These are phyloP conservation scores for Pangasius mekongensis DNA, from an alignment of 2,797 vertebrate species.

Conservation along the genomic window DNA sequence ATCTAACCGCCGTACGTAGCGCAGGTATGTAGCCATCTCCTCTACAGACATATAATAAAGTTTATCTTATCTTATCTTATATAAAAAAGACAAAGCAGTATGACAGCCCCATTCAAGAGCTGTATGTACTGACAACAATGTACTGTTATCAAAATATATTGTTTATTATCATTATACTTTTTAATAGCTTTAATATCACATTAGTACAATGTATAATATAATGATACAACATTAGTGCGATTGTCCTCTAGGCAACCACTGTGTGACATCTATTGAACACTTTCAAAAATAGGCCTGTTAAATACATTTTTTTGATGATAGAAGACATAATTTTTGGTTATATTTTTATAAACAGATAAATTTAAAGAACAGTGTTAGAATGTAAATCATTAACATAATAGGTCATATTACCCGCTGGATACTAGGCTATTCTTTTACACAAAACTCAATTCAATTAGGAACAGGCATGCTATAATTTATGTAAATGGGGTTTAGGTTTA, in stretches of 20 bases:
- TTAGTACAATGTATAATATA: neutral
- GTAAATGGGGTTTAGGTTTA: neutral
- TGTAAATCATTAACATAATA: neutral
- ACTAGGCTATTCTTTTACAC: neutral
- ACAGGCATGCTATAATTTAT: neutral
- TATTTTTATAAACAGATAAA: neutral
- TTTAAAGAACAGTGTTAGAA: neutral
- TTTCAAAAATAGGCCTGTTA: neutral
- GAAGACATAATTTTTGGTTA: neutral
- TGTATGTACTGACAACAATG: neutral
- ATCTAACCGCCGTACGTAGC: constrained; percentile 92
- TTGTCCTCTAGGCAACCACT: neutral
- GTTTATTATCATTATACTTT: neutral
- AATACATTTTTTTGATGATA: neutral
- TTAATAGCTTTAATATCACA: neutral
- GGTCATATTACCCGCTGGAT: neutral
- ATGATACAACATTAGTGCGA: neutral
- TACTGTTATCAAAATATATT: neutral
- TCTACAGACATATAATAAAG: constrained; percentile 73
- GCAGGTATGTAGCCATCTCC: constrained; percentile 96
- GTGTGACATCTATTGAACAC: neutral
- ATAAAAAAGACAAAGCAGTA: neutral
- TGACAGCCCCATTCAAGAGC: neutral
- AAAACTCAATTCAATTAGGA: neutral
- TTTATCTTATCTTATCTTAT: too few species aligned